phyloP scores from a whole-genome alignment of 2,113 vertebrate species.

The Orycteropus afer region DNA sequence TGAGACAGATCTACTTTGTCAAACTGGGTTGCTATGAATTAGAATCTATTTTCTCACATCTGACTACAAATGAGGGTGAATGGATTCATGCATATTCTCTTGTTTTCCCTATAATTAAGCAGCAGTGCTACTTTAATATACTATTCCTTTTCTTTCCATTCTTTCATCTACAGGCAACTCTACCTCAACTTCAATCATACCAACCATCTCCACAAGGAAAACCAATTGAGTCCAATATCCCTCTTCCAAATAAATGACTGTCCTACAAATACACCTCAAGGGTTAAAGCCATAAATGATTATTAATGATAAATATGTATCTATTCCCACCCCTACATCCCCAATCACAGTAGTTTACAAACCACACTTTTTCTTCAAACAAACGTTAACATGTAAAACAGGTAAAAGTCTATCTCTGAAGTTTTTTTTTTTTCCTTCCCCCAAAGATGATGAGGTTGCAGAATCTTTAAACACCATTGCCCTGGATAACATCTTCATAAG shows the following conservation, averaged over 20 bases:
- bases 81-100: background rate
- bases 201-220: background rate
- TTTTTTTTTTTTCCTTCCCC: background rate
- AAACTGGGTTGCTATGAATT: background rate
- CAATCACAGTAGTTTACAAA: background rate
- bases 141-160: background rate
- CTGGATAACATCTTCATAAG: background rate
- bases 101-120: background rate
- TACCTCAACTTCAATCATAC: background rate
- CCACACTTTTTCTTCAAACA: background rate
- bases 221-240: background rate
- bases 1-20: background rate
- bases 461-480: background rate
- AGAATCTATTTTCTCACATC: background rate
- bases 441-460: background rate
- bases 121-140: background rate
- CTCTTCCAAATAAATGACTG: background rate
- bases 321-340: background rate
- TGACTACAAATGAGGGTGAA: background rate
- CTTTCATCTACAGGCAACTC: background rate
- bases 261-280: background rate
- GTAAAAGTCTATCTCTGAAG: background rate
- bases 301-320: background rate
- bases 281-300: background rate
- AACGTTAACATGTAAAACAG: background rate